phyloP scores from a whole-genome alignment of 2,113 vertebrate species.

The Ploceus nigricollis region DNA sequence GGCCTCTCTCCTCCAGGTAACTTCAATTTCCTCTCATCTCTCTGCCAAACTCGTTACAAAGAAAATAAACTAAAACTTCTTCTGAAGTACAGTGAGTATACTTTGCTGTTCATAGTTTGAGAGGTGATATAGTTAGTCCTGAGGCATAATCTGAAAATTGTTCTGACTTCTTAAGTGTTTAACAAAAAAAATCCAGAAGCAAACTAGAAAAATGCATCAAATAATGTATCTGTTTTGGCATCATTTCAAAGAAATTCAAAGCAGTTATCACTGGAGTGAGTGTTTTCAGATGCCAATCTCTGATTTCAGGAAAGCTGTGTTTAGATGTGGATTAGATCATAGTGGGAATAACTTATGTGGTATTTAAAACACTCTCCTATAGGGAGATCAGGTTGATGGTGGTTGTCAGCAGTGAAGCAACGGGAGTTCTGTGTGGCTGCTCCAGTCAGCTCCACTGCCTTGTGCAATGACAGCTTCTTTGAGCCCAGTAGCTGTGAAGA shows the following conservation, averaged over 20 bases:
- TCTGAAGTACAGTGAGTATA: not conserved
- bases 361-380: slow-evolving; percentile 6
- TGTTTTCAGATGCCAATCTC: slow-evolving; percentile 14
- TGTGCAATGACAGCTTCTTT: not conserved
- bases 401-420: not conserved
- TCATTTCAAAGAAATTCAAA: slow-evolving; percentile 22
- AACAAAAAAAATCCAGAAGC: not conserved
- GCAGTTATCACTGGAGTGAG: not conserved
- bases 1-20: slow-evolving; percentile 95
- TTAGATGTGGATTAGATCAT: slow-evolving; percentile 47
- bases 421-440: not conserved
- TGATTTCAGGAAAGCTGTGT: slow-evolving; percentile 27
- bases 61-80: not conserved
- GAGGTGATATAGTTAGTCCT: not conserved
- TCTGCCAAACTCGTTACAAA: not conserved
- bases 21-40: not conserved
- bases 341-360: slow-evolving; percentile 25
- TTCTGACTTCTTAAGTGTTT: not conserved
- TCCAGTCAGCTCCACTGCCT: not conserved
- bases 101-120: not conserved
- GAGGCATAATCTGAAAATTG: not conserved
- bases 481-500: not conserved
- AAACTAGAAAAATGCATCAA: not conserved
- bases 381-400: not conserved
- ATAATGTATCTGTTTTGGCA: not conserved